Base-by-base conservation (phyloP, 2,888 invertebrate genomes). In the Ornithoptera priamus region DNA sequence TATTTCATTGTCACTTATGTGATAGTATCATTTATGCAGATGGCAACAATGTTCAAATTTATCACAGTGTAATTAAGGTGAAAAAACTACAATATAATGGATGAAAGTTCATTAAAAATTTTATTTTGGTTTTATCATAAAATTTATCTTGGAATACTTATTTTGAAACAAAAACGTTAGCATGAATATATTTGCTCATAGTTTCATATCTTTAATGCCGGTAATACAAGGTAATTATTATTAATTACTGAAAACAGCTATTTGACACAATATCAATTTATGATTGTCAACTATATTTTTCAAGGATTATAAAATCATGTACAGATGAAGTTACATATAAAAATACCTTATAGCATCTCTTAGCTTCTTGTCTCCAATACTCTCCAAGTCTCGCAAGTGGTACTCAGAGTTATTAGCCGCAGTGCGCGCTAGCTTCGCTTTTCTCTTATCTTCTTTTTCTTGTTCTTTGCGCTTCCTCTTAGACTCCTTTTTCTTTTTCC, bases 401-500 rank as follows among this genome's bases (percentile, higher is more conserved):
- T 95, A 94, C 67, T 95, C 94, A 0, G 85, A 75, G 71, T 83
- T 88, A 75, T 93, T 92, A 36, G 92, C 88, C 24, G 93, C 90
- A 70, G 92, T 87, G 72, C 94, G 93, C 61, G 93, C 90, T 77
- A 94, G 87, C 77, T 95, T 95, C 46, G 95, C 94, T 78, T 95
- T 95, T 78, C 95, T 91, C 81, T 95, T 95, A 80, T 96, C 95
- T 76, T 96, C 95, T 68, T 94, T 92, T 70, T 94, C 94, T 74
- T 94, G 94, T 75, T 95, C 94, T 77, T 96, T 96, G 71, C 95
- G 94, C 85, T 95, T 95, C 82, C 95, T 94, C 81, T 96, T 95
- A 68, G 95, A 95, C 84, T 95, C 95, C 85, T 96, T 95, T 86
- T 96, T 96, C 86, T 94, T 95, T 85, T 95, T 94, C 81, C 93